Percentiles rank a stretch among this genome's conserved stretches.
These are phyloP conservation scores for Xiphophorus couchianus DNA, from an alignment of 2,113 vertebrate genomes.

Conservation along the genomic window DNA sequence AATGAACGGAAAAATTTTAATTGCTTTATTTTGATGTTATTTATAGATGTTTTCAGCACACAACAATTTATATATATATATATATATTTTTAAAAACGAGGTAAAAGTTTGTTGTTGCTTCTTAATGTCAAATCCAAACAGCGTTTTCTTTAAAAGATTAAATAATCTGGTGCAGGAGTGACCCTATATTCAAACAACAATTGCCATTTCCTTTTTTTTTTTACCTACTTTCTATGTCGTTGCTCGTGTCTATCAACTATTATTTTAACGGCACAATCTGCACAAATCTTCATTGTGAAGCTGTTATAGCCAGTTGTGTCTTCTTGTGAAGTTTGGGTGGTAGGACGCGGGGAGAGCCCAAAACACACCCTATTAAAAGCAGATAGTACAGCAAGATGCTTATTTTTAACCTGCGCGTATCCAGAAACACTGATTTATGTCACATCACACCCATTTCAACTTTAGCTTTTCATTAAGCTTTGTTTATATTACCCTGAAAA, in stretches of 20 bases:
- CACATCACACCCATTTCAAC: neutral
- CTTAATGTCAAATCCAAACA: too few species aligned
- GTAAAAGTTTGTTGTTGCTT: too few species aligned
- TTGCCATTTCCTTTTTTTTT: neutral
- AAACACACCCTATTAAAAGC: neutral
- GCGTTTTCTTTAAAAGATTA: neutral
- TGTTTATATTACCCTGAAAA: neutral
- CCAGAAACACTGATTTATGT: neutral
- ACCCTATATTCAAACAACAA: neutral
- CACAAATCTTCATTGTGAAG: too few species aligned
- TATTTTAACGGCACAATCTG: neutral
- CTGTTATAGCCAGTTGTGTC: too few species aligned
- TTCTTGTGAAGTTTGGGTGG: neutral
- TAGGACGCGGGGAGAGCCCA: too few species aligned
- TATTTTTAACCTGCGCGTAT: neutral
- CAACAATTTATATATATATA: too few species aligned
- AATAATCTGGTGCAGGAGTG: neutral
- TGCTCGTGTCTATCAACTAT: neutral
- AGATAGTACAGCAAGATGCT: neutral
- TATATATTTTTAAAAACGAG: too few species aligned
- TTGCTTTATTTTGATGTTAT: too few species aligned
- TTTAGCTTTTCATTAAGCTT: neutral
- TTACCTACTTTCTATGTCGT: neutral
- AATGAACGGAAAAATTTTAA: too few species aligned
- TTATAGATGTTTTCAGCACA: too few species aligned